Evolutionary conservation across 2,797 vertebrate species (phyloP).

Genomic region (Halcyon smyrnensis): DNA sequence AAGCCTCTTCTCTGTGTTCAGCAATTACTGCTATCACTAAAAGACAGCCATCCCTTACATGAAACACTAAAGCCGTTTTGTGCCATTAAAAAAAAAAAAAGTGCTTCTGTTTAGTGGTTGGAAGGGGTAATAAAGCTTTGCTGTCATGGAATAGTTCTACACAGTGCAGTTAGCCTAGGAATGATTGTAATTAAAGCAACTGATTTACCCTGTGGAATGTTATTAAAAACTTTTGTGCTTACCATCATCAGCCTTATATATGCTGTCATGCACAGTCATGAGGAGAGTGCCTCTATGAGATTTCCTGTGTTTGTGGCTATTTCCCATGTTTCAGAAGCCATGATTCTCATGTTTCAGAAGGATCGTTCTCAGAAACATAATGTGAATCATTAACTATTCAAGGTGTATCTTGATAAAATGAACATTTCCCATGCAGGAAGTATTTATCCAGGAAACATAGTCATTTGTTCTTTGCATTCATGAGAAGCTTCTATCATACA

Average conservation of each 20-base stretch:
- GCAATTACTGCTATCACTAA: neutral
- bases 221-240: neutral
- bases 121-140: neutral
- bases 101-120: neutral
- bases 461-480: neutral
- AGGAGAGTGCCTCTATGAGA: neutral
- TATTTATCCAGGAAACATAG: neutral
- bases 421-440: neutral
- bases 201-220: neutral
- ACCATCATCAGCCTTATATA: neutral
- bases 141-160: neutral
- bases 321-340: neutral
- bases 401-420: neutral
- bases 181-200: neutral
- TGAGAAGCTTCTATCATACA: neutral
- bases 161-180: neutral
- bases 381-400: fast-evolving
- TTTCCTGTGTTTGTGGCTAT: neutral
- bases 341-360: neutral
- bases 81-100: neutral
- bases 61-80: neutral
- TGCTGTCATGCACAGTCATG: neutral
- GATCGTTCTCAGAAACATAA: neutral
- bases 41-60: neutral
- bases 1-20: neutral